Evolutionary conservation across 1,140 invertebrate genomes (phyloP), one percentile per base, ranked within the genome.

Genomic region (Pogonomyrmex californicus): DNA sequence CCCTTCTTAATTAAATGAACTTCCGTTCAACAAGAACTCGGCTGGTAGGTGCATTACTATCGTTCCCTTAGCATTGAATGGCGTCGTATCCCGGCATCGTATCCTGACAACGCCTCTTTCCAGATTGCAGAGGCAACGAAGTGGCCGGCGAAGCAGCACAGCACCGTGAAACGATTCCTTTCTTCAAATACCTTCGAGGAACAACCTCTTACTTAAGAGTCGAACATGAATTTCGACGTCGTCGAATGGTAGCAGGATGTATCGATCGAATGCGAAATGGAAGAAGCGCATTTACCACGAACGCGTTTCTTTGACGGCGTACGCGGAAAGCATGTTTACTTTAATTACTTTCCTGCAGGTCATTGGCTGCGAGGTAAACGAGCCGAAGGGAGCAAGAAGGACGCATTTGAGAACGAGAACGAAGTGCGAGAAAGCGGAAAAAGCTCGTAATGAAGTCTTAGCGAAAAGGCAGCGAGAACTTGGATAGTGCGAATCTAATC

Each of bases 311-410:
- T 90, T 71, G 12, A 36, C 33, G 77, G 47, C 49, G 62, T 36
- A 58, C 23, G 75, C 51, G 78, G 33, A 1, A 49, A 71, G 68
- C 66, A 75, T 82, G 86, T 89, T 91, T 78, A 89, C 90, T 82
- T 85, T 91, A 91, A 91, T 91, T 87, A 85, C 90, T 91, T 86
- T 76, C 41, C 70, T 66, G 83, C 68, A 81, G 88, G 66, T 86
- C 78, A 91, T 86, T 83, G 83, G 56, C 49, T 54, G 33, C n/a
- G 23, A 54, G 23, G 60, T 71, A 86, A 90, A 88, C 58, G 77
- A 91, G 82, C 38, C 41, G 56, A 58, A 36, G 78, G 5, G n/a
- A 23, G 88, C 73, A 89, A 89, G 60, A 90, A 89, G 60, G 56
- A 60, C 41, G 44, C 44, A 75, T 89, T 82, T 60, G 77, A 54